A percentile compares a stretch with the other conserved stretches of the same genome.
These are phyloP conservation scores for Netelia inedita DNA, from an alignment of 2,888 invertebrate genomes.

Conservation along the genomic window DNA sequence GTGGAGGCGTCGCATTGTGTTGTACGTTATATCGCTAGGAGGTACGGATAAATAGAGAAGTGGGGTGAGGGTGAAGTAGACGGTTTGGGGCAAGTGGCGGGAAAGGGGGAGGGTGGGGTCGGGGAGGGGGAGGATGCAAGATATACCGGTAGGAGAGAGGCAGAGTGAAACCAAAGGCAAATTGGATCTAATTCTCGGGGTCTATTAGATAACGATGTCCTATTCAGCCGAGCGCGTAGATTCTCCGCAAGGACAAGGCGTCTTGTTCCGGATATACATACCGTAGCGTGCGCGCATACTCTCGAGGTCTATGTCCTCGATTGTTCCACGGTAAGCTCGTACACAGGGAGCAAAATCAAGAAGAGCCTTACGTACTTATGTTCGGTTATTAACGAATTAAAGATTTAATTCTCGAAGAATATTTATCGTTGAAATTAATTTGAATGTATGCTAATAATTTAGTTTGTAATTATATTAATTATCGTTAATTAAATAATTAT, in stretches of 20 bases:
- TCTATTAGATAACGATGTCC: constrained; percentile 70
- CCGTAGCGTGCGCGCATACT: neutral
- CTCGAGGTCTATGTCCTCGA: neutral
- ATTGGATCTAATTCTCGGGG: constrained; percentile 69
- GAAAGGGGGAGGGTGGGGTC: neutral
- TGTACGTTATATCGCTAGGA: constrained; percentile 9
- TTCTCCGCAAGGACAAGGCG: constrained; percentile 47
- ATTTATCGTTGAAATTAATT: too few species aligned
- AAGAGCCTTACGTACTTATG: too few species aligned
- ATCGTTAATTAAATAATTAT: too few species aligned
- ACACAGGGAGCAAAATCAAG: neutral
- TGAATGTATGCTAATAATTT: too few species aligned
- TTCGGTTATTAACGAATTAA: too few species aligned
- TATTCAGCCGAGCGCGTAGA: constrained; percentile 56
- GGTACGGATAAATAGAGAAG: neutral
- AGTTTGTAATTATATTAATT: too few species aligned
- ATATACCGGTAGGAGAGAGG: constrained; percentile 14
- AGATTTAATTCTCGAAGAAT: too few species aligned
- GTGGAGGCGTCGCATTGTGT: constrained; percentile 36
- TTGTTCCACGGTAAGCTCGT: neutral
- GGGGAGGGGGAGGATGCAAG: constrained; percentile 12
- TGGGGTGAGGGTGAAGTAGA: too few species aligned
- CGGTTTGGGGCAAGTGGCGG: too few species aligned
- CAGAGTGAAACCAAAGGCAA: constrained; percentile 59
- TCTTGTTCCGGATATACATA: constrained; percentile 59